phyloP scores from a whole-genome alignment of 1,140 invertebrate genomes.

The Drosophila bipectinata region DNA sequence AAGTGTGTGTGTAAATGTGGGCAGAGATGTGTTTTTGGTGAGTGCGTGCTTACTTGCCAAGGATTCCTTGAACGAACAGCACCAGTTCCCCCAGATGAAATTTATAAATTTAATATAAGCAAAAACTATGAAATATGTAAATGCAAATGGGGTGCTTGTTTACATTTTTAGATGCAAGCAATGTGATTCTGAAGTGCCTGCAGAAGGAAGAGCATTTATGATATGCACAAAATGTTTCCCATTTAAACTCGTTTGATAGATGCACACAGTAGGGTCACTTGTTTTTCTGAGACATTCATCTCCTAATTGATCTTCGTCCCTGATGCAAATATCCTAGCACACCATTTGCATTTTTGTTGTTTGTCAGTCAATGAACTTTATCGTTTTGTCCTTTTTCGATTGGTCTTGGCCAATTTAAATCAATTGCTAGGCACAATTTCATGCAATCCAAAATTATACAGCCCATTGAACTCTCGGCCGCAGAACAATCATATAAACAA shows the following conservation, averaged over 20 bases:
- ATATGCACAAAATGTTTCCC: slow-evolving; percentile 22
- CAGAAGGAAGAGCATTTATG: slow-evolving; percentile 5
- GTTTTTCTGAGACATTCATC: neutral
- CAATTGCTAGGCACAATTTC: slow-evolving; percentile 20
- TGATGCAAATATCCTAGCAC: slow-evolving; percentile 5
- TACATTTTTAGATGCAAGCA: slow-evolving; percentile 23
- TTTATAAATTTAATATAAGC: slow-evolving; percentile 50
- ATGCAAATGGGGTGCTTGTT: slow-evolving; percentile 45
- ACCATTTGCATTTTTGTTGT: neutral
- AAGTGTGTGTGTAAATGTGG: neutral
- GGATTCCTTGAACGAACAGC: slow-evolving; percentile 11
- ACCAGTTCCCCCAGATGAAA: slow-evolving; percentile 12
- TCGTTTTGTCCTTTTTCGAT: neutral
- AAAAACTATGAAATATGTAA: slow-evolving; percentile 34
- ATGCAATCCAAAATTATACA: slow-evolving; percentile 23
- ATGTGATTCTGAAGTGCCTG: slow-evolving; percentile 14
- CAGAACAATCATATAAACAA: slow-evolving; percentile 52
- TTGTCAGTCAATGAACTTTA: neutral
- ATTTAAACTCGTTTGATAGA: slow-evolving; percentile 28
- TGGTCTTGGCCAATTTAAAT: slow-evolving; percentile 26
- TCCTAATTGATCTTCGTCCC: slow-evolving; percentile 15
- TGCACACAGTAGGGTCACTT: neutral
- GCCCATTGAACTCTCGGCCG: slow-evolving; percentile 44
- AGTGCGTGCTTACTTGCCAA: slow-evolving; percentile 41
- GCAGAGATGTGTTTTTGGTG: slow-evolving; percentile 10